A percentile compares a stretch with the other conserved stretches of the same genome.
These are phyloP conservation scores for Globia sparganii DNA, from an alignment of 2,888 invertebrate genomes.

Conservation along the genomic window DNA sequence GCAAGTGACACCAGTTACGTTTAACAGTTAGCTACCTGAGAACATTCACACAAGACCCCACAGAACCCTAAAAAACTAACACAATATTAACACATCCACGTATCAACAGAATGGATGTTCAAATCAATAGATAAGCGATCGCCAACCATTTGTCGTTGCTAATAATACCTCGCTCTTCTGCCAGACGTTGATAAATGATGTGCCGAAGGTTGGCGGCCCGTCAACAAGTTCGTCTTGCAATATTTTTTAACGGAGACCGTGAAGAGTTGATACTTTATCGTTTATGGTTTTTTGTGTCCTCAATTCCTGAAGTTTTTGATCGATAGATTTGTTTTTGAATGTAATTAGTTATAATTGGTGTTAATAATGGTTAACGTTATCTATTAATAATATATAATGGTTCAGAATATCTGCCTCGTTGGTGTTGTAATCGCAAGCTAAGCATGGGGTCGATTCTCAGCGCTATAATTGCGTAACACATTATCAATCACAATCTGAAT, in stretches of 20 bases:
- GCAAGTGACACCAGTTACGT: too few relatives aligned
- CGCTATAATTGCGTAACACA: too few relatives aligned
- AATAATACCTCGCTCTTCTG: constrained; percentile 73
- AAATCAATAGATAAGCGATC: constrained; percentile 80
- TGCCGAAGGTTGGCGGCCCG: constrained; percentile 74
- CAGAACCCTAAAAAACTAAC: constrained; percentile 61
- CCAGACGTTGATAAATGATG: constrained; percentile 77
- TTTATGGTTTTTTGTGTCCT: constrained; percentile 53
- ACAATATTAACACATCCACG: constrained; percentile 71
- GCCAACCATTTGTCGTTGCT: constrained; percentile 79
- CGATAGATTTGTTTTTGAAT: constrained; percentile 13
- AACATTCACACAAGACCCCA: constrained; percentile 17
- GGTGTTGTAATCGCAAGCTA: neutral
- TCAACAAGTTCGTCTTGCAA: constrained; percentile 75
- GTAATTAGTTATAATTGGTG: neutral
- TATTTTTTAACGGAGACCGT: constrained; percentile 70
- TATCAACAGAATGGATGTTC: constrained; percentile 66
- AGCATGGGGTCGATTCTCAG: neutral
- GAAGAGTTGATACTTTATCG: constrained; percentile 31
- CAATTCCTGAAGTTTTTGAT: constrained; percentile 36
- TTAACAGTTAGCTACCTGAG: neutral
- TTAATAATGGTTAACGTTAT: too few relatives aligned
- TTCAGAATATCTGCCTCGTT: neutral
- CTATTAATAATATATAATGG: neutral
- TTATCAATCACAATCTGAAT: too few relatives aligned